A percentile compares a stretch with the other conserved stretches of the same genome.
phyloP scores from a whole-genome alignment of 2,888 invertebrate species.

The Scaptomyza reducta region DNA sequence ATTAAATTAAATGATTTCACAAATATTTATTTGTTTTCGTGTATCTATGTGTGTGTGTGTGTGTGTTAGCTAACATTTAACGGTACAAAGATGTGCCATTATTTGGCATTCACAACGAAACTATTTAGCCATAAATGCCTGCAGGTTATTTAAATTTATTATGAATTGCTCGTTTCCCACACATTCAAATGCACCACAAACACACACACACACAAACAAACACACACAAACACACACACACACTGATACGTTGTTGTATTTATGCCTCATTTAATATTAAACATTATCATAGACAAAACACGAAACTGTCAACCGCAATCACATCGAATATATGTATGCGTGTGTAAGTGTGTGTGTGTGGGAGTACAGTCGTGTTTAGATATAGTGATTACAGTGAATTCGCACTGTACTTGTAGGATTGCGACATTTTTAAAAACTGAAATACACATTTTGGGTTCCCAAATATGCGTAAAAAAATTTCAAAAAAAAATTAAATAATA shows the following conservation, averaged over 20 bases:
- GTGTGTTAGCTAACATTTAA: too few species aligned
- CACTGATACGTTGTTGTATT: background rate
- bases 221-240: background rate
- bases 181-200: background rate
- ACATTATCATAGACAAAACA: constrained; percentile 11
- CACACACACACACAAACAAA: background rate
- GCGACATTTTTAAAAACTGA: too few species aligned
- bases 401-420: too few species aligned
- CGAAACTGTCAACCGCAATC: constrained; percentile 16
- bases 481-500: too few species aligned
- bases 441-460: too few species aligned
- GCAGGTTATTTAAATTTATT: background rate
- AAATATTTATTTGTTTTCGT: too few species aligned
- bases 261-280: constrained; percentile 3
- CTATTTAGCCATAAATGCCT: background rate
- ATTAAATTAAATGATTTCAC: too few species aligned
- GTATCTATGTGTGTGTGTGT: too few species aligned
- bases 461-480: too few species aligned
- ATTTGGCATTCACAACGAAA: background rate
- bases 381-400: too few species aligned
- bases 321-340: background rate
- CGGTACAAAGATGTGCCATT: background rate
- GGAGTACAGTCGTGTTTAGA: background rate
- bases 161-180: constrained; percentile 1
- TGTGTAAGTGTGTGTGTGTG: background rate